phyloP scores from a whole-genome alignment of 1,140 invertebrate species.

The Gonatopus flavifemur region DNA sequence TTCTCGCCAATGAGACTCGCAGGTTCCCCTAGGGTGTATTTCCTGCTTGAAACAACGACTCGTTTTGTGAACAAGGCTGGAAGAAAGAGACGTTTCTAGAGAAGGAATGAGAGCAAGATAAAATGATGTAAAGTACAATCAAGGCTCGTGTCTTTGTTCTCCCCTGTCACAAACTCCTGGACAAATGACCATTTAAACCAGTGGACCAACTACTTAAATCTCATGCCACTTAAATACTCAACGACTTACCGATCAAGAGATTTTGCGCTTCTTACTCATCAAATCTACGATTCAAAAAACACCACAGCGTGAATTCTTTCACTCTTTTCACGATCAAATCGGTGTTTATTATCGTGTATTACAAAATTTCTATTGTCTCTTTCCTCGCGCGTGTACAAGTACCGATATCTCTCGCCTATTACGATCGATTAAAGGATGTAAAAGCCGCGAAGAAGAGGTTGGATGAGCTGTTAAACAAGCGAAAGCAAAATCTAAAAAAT shows the following conservation, averaged over 20 bases:
- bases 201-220: slow-evolving; percentile 18
- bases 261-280: too few species aligned
- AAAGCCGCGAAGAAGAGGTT: not conserved
- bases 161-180: not conserved
- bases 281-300: not conserved
- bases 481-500: not conserved
- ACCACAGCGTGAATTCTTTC: too few species aligned
- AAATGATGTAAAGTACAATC: slow-evolving; percentile 30
- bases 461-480: not conserved
- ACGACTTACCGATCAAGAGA: not conserved
- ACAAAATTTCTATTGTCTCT: too few species aligned
- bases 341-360: too few species aligned
- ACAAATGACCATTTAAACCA: slow-evolving; percentile 26
- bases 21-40: slow-evolving; percentile 35
- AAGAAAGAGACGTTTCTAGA: slow-evolving; percentile 3
- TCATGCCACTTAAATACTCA: slow-evolving; percentile 12
- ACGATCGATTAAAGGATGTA: not conserved
- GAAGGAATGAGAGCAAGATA: slow-evolving; percentile 12
- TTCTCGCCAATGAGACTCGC: slow-evolving; percentile 34
- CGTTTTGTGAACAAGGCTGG: slow-evolving; percentile 31
- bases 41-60: slow-evolving; percentile 44
- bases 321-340: too few species aligned
- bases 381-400: too few species aligned
- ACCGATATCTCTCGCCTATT: not conserved
- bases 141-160: slow-evolving; percentile 26